phyloP scores from a whole-genome alignment of 2,113 vertebrate species.

The Epinephelus lanceolatus region DNA sequence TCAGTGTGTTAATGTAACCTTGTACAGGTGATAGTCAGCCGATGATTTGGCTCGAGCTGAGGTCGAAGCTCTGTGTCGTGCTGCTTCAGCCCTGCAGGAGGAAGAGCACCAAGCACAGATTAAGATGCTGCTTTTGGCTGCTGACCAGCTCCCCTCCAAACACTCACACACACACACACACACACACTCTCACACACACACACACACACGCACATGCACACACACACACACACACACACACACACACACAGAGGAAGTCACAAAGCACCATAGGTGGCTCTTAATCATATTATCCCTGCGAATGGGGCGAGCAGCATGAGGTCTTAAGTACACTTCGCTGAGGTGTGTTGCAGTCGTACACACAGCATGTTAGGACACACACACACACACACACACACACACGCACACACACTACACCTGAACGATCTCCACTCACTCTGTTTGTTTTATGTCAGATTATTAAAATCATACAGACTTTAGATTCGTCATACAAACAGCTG shows the following conservation, averaged over 20 bases:
- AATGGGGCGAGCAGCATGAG: slow-evolving; percentile 55
- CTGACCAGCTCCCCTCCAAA: slow-evolving; percentile 63
- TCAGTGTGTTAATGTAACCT: no score
- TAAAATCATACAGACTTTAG: no score
- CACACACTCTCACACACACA: slow-evolving; percentile 28
- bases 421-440: no score
- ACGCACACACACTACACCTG: background rate
- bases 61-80: slow-evolving; percentile 37
- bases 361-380: slow-evolving; percentile 46
- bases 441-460: no score
- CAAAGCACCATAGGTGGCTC: slow-evolving; percentile 59
- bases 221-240: slow-evolving; percentile 32
- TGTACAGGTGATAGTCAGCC: slow-evolving; percentile 34
- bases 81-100: slow-evolving; percentile 36
- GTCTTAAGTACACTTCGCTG: slow-evolving; percentile 57
- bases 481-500: background rate
- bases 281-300: slow-evolving; percentile 76
- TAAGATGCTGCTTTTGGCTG: slow-evolving; percentile 76
- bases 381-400: slow-evolving; percentile 34
- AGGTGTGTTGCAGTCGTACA: slow-evolving; percentile 56
- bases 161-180: slow-evolving; percentile 48
- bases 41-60: slow-evolving; percentile 63
- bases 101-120: slow-evolving; percentile 40
- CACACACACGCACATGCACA: background rate
- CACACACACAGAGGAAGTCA: slow-evolving; percentile 21